Base-by-base conservation (phyloP, 53 echinoderm and acorn worm species). In the Antedon mediterranea region DNA sequence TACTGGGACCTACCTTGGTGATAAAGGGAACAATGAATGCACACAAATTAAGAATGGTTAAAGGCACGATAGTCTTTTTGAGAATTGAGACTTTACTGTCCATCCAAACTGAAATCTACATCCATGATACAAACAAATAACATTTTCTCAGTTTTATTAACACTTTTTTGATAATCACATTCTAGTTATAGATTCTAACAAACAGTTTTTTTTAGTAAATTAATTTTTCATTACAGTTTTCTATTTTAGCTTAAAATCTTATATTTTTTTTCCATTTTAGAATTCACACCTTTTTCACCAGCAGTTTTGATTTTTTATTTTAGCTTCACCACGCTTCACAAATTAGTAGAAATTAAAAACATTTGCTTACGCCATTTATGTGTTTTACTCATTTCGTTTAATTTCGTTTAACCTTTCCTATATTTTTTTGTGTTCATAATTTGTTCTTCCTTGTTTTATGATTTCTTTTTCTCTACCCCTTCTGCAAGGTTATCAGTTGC, bases 271-370 rank as follows among this genome's bases (percentile, higher is more conserved):
- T 57, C 14, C 23, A 15, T 57, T 57, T 41, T 15, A 57, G 57
- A 57, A 26, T 57, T 57, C 57, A 57, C 23, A 18, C 9, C 57
- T 57, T 57, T 57, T 57, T 57, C 57, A 57, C 57, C 57, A 6
- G 57, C 57, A 57, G 57, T 26, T 15, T 57, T 57, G 37, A 57
- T 57, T 57, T 57, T 2, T 11, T 3, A 18, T 57, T 57, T 18
- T 57, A 57, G 57, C 57, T 57, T 57, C 57, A 57, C 57, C 57
- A 57, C 57, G 57, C 57, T 57, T 57, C 57, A 57, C 57, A 57
- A 57, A n/a, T n/a, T n/a, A n/a, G n/a, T 57, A 57, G 57, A 57
- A 57, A 6, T 57, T 2, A 57, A 3, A 57, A 15, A 37, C 37
- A 37, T 37, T 11, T 7, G 57, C 57, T 57, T 57, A 3, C 23